Base-by-base conservation (phyloP, 2,888 invertebrate genomes). In the Lamproptera curius region DNA sequence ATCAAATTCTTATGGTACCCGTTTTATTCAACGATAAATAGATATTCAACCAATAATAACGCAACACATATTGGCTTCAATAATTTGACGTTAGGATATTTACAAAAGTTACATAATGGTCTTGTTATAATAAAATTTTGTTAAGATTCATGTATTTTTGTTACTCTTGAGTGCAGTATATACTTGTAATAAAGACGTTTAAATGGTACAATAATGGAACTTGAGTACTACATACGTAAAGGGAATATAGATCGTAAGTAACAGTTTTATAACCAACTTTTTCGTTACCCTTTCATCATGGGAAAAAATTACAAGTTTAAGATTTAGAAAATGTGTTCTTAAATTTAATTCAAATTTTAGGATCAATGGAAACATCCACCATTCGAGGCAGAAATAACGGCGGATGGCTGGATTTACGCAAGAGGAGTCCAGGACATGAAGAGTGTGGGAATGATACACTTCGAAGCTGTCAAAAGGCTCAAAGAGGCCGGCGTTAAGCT, bases 311-410 rank as follows among this genome's bases (percentile, higher is more conserved):
- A 8, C 4, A 8, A 23, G 23, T 4, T 8, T 6, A 8, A 23
- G 23, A 23, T 23, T 6, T 23, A 23, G 8, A 8, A 6, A 23
- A 23, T 6, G 23, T 23, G 4, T 23, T 6, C 4, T 6, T 6
- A 23, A 4, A 8, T 23, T 23, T 23, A 23, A 23, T 23, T 23
- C 4, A 6, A 6, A 23, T 23, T 67, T 14, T 58, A 95, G 94
- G 95, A 96, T 37, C 90, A 92, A 61, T 98, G 97, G 98, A 94
- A 90, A 0, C 87, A 95, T 71, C 93, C 94, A 16, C 97, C 97
- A 0, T 98, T 97, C 73, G 91, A 89, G 42, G 97, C 96, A 0
- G 89, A 92, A 38, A 92, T 96, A 65, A 93, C 95, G 57, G 90
- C 91, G 1, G 88, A 94, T 46, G 97, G 96, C 0, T 91, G 94